phyloP scores from a whole-genome alignment of 2,888 invertebrate species.

The Hesperia comma region DNA sequence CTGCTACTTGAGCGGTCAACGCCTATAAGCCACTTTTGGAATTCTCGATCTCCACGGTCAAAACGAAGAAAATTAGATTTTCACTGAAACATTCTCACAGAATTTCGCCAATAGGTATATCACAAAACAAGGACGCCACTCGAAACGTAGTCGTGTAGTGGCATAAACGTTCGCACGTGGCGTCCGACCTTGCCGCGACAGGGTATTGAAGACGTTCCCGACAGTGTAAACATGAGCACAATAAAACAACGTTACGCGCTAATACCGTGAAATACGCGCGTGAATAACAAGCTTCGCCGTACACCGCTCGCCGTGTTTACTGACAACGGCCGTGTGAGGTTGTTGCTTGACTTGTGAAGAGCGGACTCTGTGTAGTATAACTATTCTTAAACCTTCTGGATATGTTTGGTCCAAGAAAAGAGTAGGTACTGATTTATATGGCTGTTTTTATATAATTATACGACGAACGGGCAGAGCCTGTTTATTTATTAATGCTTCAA shows the following conservation, averaged over 20 bases:
- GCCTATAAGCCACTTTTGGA: too few relatives aligned
- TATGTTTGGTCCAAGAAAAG: too few relatives aligned
- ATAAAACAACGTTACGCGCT: conserved; percentile 55
- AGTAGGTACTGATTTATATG: too few relatives aligned
- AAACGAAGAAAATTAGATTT: neutral
- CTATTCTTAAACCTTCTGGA: too few relatives aligned
- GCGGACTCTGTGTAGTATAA: neutral
- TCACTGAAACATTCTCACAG: neutral
- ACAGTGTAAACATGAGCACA: conserved; percentile 45
- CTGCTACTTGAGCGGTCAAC: too few relatives aligned
- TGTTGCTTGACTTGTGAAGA: neutral
- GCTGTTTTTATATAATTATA: too few relatives aligned
- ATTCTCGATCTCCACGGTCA: too few relatives aligned
- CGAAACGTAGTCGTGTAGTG: conserved; percentile 40
- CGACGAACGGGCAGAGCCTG: too few relatives aligned
- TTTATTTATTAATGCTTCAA: too few relatives aligned
- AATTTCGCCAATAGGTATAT: conserved; percentile 1
- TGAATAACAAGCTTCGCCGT: conserved; percentile 47
- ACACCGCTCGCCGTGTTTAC: conserved; percentile 50
- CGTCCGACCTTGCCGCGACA: conserved; percentile 62
- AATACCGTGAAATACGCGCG: conserved; percentile 27
- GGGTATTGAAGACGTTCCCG: conserved; percentile 47
- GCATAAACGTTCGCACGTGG: conserved; percentile 61
- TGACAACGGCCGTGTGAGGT: conserved; percentile 27
- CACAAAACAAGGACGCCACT: conserved; percentile 10